These are phyloP conservation scores for Mycetomoellerius zeteki DNA, from an alignment of 1,140 invertebrate genomes.

Conservation along the genomic window DNA sequence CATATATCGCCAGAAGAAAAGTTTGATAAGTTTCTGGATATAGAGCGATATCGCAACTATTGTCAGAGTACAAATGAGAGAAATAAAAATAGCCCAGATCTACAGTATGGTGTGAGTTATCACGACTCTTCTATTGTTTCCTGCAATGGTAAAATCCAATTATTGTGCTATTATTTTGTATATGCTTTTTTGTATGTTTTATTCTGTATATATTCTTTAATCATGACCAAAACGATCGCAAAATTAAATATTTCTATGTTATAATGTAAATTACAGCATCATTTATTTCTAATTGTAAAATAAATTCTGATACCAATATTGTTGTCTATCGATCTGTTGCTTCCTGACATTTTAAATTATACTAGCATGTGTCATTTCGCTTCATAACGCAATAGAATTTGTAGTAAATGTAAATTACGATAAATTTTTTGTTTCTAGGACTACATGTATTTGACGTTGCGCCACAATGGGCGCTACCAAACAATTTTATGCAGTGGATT, in stretches of 20 bases:
- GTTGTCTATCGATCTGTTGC: neutral
- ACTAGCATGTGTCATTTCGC: neutral
- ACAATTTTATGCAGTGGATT: constrained; percentile 77
- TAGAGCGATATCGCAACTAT: constrained; percentile 73
- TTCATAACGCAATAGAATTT: constrained; percentile 18
- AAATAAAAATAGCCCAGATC: constrained; percentile 60
- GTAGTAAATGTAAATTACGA: neutral
- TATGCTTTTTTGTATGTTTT: too few species aligned
- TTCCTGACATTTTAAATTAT: constrained; percentile 10
- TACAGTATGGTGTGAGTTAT: constrained; percentile 78
- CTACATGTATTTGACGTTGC: constrained; percentile 79
- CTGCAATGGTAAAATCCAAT: constrained; percentile 79
- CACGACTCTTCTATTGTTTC: constrained; percentile 70
- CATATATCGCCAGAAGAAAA: constrained; percentile 63
- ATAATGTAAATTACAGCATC: neutral
- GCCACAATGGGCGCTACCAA: constrained; percentile 83
- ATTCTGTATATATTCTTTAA: neutral
- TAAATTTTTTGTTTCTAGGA: constrained; percentile 75
- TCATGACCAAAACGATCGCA: neutral
- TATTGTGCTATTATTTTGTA: constrained; percentile 10
- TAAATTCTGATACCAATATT: constrained; percentile 31
- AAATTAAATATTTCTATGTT: constrained; percentile 22
- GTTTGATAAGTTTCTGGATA: constrained; percentile 80
- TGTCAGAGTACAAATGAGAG: constrained; percentile 65
- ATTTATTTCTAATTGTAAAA: constrained; percentile 22